Percentiles rank a stretch among this genome's conserved stretches.
These are phyloP conservation scores for Ceuthmochares aereus DNA, from an alignment of 2,113 vertebrate genomes.

Conservation along the genomic window DNA sequence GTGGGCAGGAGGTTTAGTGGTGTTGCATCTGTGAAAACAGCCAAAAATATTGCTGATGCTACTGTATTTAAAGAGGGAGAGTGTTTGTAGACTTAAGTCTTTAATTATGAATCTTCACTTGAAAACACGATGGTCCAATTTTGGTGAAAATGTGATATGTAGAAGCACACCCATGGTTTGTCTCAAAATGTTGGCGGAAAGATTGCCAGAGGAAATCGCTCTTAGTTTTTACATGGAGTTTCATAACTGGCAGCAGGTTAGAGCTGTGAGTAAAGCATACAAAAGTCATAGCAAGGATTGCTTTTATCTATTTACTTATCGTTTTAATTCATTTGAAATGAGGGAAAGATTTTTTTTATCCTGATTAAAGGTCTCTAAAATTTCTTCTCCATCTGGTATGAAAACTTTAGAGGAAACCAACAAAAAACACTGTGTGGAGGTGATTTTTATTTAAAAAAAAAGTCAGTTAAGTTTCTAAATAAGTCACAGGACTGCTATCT, in stretches of 20 bases:
- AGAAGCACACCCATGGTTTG: fast-evolving
- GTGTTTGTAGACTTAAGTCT: too few species aligned
- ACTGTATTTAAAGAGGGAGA: neutral
- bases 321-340: neutral
- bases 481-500: neutral
- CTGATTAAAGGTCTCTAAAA: neutral
- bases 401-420: neutral
- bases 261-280: neutral
- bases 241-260: neutral
- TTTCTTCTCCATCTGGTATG: neutral
- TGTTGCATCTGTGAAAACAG: neutral
- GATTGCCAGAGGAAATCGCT: neutral
- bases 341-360: neutral
- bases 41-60: too few species aligned
- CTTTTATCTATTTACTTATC: neutral
- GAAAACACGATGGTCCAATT: fast-evolving
- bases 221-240: fast-evolving
- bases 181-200: neutral
- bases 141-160: neutral
- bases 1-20: neutral
- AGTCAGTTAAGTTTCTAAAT: neutral
- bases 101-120: neutral
- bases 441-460: neutral
- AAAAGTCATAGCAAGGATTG: fast-evolving
- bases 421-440: neutral